A percentile compares a stretch with the other conserved stretches of the same genome.
Conservation (phyloP, 2,797 vertebrate species). For the Lophius americanus region DNA sequence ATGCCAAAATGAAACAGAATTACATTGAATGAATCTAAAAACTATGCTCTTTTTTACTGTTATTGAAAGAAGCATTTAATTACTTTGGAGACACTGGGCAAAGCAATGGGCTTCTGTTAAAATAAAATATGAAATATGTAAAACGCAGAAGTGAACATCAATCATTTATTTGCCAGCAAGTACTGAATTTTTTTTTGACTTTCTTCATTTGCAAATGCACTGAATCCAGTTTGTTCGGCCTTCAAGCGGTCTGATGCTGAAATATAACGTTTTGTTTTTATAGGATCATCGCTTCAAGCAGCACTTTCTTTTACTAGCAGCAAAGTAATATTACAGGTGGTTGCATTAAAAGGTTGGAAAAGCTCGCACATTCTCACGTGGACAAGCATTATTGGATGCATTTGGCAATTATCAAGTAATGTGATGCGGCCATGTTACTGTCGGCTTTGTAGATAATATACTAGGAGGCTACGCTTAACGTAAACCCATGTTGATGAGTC, state of each 20-base stretch:
- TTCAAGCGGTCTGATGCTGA: background rate
- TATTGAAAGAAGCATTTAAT: background rate
- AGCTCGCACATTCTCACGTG: background rate
- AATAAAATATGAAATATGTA: background rate
- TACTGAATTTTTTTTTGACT: background rate
- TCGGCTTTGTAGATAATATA: slow-evolving; percentile 45
- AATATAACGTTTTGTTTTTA: background rate
- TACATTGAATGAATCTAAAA: background rate
- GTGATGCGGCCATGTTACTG: slow-evolving; percentile 14
- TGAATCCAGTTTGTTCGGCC: background rate
- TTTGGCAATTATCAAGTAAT: slow-evolving; percentile 33
- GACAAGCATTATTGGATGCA: slow-evolving; percentile 24
- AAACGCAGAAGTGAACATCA: background rate
- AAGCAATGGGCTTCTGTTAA: no score
- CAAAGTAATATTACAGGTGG: background rate
- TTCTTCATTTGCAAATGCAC: background rate
- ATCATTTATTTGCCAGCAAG: background rate
- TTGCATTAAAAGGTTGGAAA: background rate
- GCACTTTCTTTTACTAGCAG: background rate
- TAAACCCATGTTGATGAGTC: slow-evolving; percentile 64
- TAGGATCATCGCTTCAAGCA: background rate
- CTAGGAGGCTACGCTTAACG: slow-evolving; percentile 21
- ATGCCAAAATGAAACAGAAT: no score
- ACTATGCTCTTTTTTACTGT: background rate
- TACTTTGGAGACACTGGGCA: no score